Evolutionary conservation across 2,888 invertebrate genomes (phyloP).

Genomic region (Plusia festucae): DNA sequence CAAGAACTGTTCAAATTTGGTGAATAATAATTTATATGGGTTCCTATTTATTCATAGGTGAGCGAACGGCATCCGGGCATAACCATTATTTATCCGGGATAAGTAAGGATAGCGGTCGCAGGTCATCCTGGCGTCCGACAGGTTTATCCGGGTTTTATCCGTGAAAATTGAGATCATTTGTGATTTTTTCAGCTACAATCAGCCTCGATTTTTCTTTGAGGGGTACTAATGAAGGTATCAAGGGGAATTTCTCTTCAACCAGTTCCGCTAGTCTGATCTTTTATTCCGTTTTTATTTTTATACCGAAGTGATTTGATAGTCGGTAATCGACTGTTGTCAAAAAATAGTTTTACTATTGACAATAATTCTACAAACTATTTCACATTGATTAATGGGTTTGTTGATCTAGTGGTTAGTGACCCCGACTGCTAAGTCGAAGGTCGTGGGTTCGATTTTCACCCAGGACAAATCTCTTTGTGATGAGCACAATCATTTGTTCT

Average conservation of each 20-base stretch:
- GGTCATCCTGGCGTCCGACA: constrained; percentile 53
- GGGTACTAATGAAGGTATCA: constrained; percentile 9
- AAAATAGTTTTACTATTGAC: no score
- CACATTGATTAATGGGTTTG: no score
- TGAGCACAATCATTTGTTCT: no score
- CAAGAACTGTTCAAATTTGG: constrained; percentile 45
- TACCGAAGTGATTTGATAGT: background rate
- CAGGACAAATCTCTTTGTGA: no score
- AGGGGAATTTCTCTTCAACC: background rate
- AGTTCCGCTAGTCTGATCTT: background rate
- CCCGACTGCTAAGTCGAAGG: no score
- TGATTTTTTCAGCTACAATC: constrained; percentile 37
- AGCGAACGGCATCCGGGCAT: constrained; percentile 35
- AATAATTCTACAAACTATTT: no score
- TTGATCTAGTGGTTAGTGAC: no score
- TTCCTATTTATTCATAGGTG: constrained; percentile 59
- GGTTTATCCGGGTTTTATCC: constrained; percentile 46
- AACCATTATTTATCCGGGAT: constrained; percentile 61
- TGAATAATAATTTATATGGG: constrained; percentile 52
- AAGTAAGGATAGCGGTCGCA: constrained; percentile 48
- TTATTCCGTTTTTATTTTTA: background rate
- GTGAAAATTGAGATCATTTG: constrained; percentile 39
- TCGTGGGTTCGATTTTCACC: no score
- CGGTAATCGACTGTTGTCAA: background rate
- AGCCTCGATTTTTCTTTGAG: constrained; percentile 8